Base-by-base conservation (phyloP, 2,888 invertebrate genomes). In the Acanthococcus lagerstroemiae region DNA sequence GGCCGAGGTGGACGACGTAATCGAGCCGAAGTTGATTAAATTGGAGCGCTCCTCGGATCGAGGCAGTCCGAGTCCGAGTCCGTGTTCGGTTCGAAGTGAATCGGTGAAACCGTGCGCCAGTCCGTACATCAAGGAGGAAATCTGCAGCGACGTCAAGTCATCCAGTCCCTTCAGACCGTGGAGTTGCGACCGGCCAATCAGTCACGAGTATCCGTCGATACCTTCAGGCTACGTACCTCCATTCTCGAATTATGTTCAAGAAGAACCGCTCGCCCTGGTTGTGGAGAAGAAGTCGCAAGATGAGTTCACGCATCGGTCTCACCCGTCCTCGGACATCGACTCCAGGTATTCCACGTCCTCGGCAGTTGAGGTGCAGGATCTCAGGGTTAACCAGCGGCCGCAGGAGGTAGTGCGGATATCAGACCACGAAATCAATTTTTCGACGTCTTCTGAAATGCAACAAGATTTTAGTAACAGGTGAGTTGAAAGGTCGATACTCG, bases 201-300 rank as follows among this genome's bases (percentile, higher is more conserved):
- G 50, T 52, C 26, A 27, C 27, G 55, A 55, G 5, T 26, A 2
- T 12, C 25, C 44, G n/a, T 52, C 68, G 15, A 44, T 26, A 26
- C 44, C 45, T 37, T 52, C 50, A 44, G 61, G 50, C 17, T 52
- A 66, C 27, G 12, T 24, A 25, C 52, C 48, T 1, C 58, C 58
- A 9, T 22, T 15, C 22, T 17, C 65, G n/a, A 50, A 67, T n/a
- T 45, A 12, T 12, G 57, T 74, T 4, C 85, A 85, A 72, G 79
- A 80, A 48, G 84, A 86, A 74, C 85, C 86, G 0, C 72, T 86
- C 27, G 81, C 85, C 0, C 75, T 86, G 73, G 83, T 85, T 12
- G 69, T 75, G 58, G 67, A 69, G 12, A 65, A 68, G 63, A 69
- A 63, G 15, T 15, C 9, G 1, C 19, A 24, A 9, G 22, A 52